Evolutionary conservation across 2,888 invertebrate genomes (phyloP), one percentile per base, ranked within the genome.

Genomic region (Lasioglossum figueresi): DNA sequence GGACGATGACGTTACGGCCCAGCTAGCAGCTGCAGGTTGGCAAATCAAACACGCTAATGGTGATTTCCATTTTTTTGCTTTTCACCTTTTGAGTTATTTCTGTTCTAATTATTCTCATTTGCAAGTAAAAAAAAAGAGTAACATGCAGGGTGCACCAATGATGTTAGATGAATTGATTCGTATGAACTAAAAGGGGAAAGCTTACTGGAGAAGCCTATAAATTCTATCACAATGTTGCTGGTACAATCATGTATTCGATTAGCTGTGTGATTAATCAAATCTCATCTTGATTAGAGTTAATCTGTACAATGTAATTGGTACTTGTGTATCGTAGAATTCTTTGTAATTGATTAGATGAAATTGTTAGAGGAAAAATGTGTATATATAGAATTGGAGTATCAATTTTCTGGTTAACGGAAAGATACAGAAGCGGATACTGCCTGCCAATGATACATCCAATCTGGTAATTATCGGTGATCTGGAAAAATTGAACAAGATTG

Each of bases 1-100:
- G 97, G 97, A 97, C 91, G 99, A 99, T 95, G 99, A 99, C 94
- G 98, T 99, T 92, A 99, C 99, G 89, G 98, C 99, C 95, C 99
- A 99, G 94, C 96, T 99, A 92, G 99, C 99, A 80, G 99, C 99
- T 92, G 99, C 99, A 95, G 99, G 99, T 98, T 95, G 95, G 95
- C 95, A 95, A 95, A 94, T 95, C 94, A 95, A 95, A 94, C 93
- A 95, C 94, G 94, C 93, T 94, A 94, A 95, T 95, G 95, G 95
- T 95, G 95, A 95, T 95, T 94, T 95, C 93, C 91, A 93, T 94
- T 94, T 94, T 94, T 94, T 94, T 94, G 94, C 93, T 94, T 94
- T 93, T 92, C 90, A 90, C 89, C 89, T 92, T 91, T 93, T 91
- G 87, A 91, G 89, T 92, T 92, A 88, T 78, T 88, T 85, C 86